Evolutionary conservation across 2,113 vertebrate genomes (phyloP).

Genomic region (Indicator indicator): DNA sequence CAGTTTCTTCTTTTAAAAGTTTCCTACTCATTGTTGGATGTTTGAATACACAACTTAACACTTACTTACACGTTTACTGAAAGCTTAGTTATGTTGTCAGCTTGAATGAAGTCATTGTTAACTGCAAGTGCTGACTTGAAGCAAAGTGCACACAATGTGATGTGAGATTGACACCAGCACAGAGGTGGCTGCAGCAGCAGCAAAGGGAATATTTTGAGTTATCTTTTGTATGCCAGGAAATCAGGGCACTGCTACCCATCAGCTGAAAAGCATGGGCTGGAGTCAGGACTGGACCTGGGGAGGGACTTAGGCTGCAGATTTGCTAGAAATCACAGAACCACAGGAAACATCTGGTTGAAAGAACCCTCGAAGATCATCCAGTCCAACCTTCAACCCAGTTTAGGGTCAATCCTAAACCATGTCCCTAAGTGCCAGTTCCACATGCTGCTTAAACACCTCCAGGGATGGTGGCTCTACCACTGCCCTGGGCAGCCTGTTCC

Average conservation of each 20-base stretch:
- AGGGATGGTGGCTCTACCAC: too few species aligned
- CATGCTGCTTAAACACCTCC: too few species aligned
- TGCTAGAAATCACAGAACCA: not conserved
- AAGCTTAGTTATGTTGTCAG: conserved; percentile 42
- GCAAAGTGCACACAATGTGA: conserved; percentile 44
- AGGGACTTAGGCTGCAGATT: not conserved
- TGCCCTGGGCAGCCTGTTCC: too few species aligned
- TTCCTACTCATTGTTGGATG: conserved; percentile 51
- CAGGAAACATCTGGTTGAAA: too few species aligned
- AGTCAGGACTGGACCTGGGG: not conserved
- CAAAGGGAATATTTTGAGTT: conserved; percentile 25
- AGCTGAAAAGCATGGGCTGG: not conserved
- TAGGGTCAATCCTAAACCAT: too few species aligned
- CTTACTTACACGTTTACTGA: conserved; percentile 55
- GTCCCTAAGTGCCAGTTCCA: too few species aligned
- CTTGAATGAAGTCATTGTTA: conserved; percentile 58
- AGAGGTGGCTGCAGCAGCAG: not conserved
- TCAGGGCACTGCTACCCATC: not conserved
- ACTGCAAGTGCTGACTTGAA: conserved; percentile 28
- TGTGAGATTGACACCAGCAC: conserved; percentile 3
- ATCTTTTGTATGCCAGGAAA: conserved; percentile 48
- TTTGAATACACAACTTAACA: conserved; percentile 58
- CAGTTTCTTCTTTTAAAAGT: conserved; percentile 31
- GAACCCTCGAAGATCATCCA: too few species aligned
- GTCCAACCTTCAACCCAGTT: too few species aligned